Evolutionary conservation across 2,113 vertebrate species (phyloP), one percentile per base, ranked within the genome.

Genomic region (Nothoprocta pentlandii): DNA sequence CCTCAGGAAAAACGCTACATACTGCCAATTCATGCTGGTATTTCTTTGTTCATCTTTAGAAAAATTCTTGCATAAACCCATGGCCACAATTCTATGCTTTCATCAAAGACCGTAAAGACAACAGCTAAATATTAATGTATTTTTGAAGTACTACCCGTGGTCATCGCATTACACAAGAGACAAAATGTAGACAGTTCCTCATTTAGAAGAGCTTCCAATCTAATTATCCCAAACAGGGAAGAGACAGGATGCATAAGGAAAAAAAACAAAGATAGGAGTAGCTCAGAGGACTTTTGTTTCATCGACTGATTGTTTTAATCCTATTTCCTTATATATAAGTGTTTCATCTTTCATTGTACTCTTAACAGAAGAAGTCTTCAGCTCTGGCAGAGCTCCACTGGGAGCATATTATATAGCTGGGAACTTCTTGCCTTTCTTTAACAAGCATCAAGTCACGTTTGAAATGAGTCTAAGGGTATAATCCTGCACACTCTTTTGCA

Each of bases 261-360:
- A 39, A 39, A 49, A 85, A 58, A 9, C 61, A 80, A 56, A 87
- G 75, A 71, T 94, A 67, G 68, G 79, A 70, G 59, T n/a, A 56
- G 85, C 82, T 93, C 73, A 36, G 61, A 80, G 89, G 91, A 75
- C 56, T 95, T 90, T 32, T 80, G 82, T 87, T 91, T 93, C 86
- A 49, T 46, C 80, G 71, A 53, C 44, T 87, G 87, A 85, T 90
- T 83, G 87, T 85, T 97, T 94, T 94, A 94, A 92, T 91, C 46
- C 25, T 85, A 78, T 95, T 96, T 92, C 68, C n/a, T 92, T 61
- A 59, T 2, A 85, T 16, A 51, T 54, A 34, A 74, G 28, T 66
- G 42, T 70, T 87, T 92, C 81, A 51, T 89, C 67, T 93, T 94
- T 67, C 87, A 70, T 80, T 53, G 4, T 30, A 8, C 25, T 59